Percentiles rank a stretch among this genome's conserved stretches.
Conservation (phyloP, 2,113 vertebrate species). For the Cebus imitator region DNA sequence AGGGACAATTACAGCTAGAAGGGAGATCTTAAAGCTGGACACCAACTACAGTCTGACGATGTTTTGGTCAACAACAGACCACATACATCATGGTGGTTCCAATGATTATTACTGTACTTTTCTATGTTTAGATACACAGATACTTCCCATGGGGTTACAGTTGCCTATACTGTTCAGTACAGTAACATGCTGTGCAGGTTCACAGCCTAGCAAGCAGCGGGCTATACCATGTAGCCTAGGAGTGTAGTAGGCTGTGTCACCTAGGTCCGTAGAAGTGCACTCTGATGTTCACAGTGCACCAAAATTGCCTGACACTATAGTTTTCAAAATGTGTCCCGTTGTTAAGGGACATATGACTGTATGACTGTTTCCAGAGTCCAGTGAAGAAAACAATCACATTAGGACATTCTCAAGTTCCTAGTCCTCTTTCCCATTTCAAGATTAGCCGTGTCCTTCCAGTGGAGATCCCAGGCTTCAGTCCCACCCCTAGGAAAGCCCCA, state of each 20-base stretch:
- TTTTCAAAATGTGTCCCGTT: neutral
- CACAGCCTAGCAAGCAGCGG: neutral
- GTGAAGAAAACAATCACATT: neutral
- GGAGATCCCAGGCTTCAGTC: neutral
- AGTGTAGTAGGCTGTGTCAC: neutral
- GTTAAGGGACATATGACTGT: neutral
- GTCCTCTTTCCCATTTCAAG: neutral
- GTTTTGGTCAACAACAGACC: neutral
- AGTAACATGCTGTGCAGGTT: neutral
- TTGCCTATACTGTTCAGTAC: neutral
- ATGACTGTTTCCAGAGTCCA: neutral
- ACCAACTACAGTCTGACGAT: neutral
- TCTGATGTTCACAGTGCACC: neutral
- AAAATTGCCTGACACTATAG: neutral
- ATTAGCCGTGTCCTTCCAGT: neutral
- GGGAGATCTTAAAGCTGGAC: neutral
- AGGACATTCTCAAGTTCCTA: too few relatives aligned
- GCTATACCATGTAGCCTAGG: neutral
- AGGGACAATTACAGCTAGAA: neutral
- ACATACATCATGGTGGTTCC: neutral
- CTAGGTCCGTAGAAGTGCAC: neutral
- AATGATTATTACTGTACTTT: neutral
- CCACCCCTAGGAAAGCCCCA: neutral
- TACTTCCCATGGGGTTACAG: neutral
- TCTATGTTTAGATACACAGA: neutral